Base-by-base conservation (phyloP, 2,888 invertebrate genomes). In the Drosophila lutescens region DNA sequence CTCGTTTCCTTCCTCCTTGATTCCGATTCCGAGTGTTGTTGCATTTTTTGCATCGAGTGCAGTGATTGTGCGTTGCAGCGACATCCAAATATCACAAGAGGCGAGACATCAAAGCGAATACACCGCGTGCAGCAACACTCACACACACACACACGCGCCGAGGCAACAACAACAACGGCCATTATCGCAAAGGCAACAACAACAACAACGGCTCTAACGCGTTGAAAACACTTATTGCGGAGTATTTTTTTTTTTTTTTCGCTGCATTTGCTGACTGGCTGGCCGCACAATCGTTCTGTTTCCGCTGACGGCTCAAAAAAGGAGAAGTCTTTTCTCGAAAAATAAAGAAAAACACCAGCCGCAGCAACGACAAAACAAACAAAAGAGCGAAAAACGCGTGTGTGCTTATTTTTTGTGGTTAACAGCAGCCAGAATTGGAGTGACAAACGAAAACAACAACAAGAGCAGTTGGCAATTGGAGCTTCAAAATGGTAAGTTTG, bases 1-100 rank as follows among this genome's bases (percentile, higher is more conserved):
- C 83, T 84, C 67, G 77, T 77, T 80, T 81, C 72, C 68, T 70
- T 77, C 65, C 72, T 68, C 62, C 66, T 75, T 66, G 58, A 77
- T 84, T 71, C 80, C 76, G 72, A 85, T 79, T 79, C 71, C 76
- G 69, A 55, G 79, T 71, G 40, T 71, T 62, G 43, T 34, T 30
- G 30, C 30, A 30, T 30, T 30, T 30, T 30, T 44, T 38, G 23
- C 46, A 26, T 26, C 9, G 23, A 26, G 23, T 23, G 44, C 44
- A 26, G 8, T 41, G 46, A 12, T 30, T 15, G 30, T 54, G 53
- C 66, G 44, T 13, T 38, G 26, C 17, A 54, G 44, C 53, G 54
- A 36, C 30, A 47, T 30, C 6, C 6, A 7, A 44, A 41, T 41
- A 57, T 15, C 13, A 10, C 6, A 5, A 60, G 34, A 12, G 10